phyloP scores from a whole-genome alignment of 92 coral and sea anemone species.

The Epizoanthus illoricatus region DNA sequence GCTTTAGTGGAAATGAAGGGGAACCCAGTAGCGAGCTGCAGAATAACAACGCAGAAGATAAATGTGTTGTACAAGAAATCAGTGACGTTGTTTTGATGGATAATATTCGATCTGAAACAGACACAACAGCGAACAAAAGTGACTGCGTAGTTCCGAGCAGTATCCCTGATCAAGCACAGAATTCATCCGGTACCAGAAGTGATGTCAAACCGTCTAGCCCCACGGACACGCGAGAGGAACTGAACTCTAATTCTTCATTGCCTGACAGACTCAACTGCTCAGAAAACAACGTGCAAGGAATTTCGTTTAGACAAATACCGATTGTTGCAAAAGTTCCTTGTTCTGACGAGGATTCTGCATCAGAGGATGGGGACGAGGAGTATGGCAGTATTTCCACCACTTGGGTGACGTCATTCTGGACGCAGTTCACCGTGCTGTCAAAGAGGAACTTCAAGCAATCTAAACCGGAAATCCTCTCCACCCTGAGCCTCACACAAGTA shows the following conservation, averaged over 20 bases:
- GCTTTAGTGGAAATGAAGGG: background rate
- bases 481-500: constrained; percentile 78
- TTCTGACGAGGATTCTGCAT: constrained; percentile 64
- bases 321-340: background rate
- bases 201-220: background rate
- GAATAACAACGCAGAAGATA: background rate
- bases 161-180: background rate
- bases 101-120: background rate
- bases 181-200: background rate
- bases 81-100: background rate
- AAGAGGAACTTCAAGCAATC: constrained; percentile 88
- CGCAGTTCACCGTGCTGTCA: constrained; percentile 84
- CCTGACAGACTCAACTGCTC: background rate
- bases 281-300: background rate
- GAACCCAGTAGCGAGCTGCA: background rate
- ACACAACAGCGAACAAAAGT: background rate
- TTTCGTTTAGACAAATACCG: background rate
- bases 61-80: background rate
- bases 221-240: background rate
- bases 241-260: background rate
- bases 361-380: constrained; percentile 55
- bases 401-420: constrained; percentile 97
- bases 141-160: background rate
- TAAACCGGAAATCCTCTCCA: constrained; percentile 78
- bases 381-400: constrained; percentile 67